Evolutionary conservation across 2,797 vertebrate genomes (phyloP).

Genomic region (Scolopax bukidnonensis): DNA sequence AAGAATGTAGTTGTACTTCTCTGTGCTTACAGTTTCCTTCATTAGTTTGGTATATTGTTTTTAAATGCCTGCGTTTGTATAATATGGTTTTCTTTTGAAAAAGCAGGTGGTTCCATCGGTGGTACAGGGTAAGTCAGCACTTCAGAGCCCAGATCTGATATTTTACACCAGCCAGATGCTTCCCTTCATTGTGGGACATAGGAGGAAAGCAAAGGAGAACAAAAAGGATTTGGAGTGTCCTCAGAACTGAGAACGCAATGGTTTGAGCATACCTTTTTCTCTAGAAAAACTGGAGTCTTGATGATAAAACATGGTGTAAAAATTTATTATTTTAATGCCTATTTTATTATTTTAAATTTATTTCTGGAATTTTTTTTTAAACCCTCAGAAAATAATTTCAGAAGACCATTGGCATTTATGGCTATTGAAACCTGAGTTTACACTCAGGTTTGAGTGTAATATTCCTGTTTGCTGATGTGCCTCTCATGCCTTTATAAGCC

Average conservation of each 20-base stretch:
- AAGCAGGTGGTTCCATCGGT: neutral
- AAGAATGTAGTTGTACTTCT: neutral
- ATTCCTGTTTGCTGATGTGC: neutral
- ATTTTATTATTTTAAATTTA: neutral
- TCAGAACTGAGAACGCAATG: neutral
- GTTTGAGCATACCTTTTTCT: neutral
- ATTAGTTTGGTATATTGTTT: neutral
- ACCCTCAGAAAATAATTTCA: neutral
- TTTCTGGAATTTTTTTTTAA: neutral
- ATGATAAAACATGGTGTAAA: neutral
- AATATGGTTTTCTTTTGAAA: neutral
- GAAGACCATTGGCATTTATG: neutral
- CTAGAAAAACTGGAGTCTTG: neutral
- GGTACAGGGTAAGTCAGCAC: neutral
- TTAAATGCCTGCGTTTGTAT: neutral
- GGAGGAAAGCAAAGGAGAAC: neutral
- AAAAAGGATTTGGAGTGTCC: neutral
- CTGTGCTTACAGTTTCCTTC: neutral
- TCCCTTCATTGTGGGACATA: neutral
- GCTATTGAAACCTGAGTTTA: neutral
- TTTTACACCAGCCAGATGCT: neutral
- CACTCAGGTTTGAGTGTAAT: neutral
- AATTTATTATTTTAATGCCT: neutral
- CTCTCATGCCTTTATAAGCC: neutral
- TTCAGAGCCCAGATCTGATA: neutral